These are phyloP conservation scores for Xyrauchen texanus DNA, from an alignment of 2,113 vertebrate species.

Conservation along the genomic window DNA sequence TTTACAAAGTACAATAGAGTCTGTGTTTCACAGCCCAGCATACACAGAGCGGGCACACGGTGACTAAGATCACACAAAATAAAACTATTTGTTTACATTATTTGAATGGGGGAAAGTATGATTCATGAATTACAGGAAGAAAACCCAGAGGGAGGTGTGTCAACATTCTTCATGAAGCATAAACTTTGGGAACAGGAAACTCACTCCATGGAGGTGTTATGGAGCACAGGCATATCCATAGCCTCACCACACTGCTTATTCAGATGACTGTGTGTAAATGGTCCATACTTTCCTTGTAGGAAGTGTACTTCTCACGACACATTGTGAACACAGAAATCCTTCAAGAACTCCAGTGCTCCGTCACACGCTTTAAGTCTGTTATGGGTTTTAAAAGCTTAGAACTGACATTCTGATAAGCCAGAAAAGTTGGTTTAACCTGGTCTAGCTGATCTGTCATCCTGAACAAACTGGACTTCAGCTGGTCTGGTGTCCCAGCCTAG, in stretches of 20 bases:
- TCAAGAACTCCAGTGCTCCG: neutral
- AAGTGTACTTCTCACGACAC: neutral
- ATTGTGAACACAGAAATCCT: neutral
- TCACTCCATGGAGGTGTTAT: neutral
- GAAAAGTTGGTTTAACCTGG: too few species aligned
- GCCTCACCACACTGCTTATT: constrained; percentile 21
- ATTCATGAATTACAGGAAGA: constrained; percentile 34
- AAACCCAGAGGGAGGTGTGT: neutral
- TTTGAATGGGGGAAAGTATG: constrained; percentile 31
- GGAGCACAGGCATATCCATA: neutral
- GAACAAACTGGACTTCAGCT: too few species aligned
- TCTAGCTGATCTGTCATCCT: too few species aligned
- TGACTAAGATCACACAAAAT: constrained; percentile 37
- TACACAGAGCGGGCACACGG: constrained; percentile 23
- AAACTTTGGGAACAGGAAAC: neutral
- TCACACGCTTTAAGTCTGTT: too few species aligned
- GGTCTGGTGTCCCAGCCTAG: too few species aligned
- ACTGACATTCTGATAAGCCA: too few species aligned
- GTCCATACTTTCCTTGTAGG: neutral
- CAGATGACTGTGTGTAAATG: constrained; percentile 35
- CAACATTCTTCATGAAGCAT: neutral
- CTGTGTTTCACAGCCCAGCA: constrained; percentile 20
- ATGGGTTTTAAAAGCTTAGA: too few species aligned
- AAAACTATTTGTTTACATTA: constrained; percentile 33
- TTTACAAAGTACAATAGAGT: constrained; percentile 13